phyloP scores from a whole-genome alignment of 2,113 vertebrate genomes.

The Malurus melanocephalus region DNA sequence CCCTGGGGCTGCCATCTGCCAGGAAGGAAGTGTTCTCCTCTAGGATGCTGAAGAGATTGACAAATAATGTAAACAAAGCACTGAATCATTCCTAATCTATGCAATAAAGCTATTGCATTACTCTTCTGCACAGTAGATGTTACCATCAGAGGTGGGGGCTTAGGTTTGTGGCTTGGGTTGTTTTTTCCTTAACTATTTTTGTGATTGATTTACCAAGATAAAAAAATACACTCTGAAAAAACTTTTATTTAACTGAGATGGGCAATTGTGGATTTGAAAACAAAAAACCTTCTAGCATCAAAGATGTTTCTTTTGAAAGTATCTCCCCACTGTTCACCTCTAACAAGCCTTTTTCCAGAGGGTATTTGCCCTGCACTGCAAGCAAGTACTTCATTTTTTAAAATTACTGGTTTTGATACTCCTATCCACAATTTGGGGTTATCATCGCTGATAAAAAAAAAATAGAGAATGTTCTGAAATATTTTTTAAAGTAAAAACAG shows the following conservation, averaged over 20 bases:
- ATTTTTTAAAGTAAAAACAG: neutral
- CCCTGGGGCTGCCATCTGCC: conserved; percentile 79
- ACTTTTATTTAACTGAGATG: neutral
- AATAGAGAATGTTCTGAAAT: neutral
- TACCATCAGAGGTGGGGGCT: neutral
- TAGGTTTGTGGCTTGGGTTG: neutral
- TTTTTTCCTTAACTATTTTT: neutral
- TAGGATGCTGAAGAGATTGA: conserved; percentile 47
- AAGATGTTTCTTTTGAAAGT: neutral
- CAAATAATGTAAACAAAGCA: conserved; percentile 52
- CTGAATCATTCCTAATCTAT: conserved; percentile 21
- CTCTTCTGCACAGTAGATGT: neutral
- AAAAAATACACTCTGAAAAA: neutral
- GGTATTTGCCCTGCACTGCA: neutral
- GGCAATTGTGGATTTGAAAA: neutral
- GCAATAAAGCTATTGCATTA: neutral
- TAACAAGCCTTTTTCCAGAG: neutral
- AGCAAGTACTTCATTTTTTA: neutral
- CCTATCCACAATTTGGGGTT: neutral
- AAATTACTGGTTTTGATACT: neutral
- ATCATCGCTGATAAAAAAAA: neutral
- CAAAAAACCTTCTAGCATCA: neutral
- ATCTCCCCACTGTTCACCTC: neutral
- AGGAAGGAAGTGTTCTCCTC: conserved; percentile 62
- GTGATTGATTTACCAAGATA: neutral